Percentiles rank a stretch among this genome's conserved stretches.
phyloP scores from a whole-genome alignment of 2,113 vertebrate genomes.

The Sisor rabdophorus region DNA sequence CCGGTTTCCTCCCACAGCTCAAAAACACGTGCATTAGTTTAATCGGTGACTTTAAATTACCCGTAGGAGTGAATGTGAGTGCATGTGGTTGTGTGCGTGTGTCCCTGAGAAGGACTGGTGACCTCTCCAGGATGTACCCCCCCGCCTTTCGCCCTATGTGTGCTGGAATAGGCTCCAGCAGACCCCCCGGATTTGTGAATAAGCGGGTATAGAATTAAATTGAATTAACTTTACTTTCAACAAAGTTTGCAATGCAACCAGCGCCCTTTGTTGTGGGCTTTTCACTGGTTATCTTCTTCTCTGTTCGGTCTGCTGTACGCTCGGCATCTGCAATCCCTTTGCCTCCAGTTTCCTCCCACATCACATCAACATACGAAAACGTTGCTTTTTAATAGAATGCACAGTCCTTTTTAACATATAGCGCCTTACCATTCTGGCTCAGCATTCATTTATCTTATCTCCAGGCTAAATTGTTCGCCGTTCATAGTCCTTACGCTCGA shows the following conservation, averaged over 20 bases:
- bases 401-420: constrained; percentile 9
- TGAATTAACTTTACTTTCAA: too few relatives aligned
- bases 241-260: not conserved
- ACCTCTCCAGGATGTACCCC: too few relatives aligned
- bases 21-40: too few relatives aligned
- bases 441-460: constrained; percentile 9
- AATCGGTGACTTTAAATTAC: too few relatives aligned
- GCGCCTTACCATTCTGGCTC: not conserved
- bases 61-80: too few relatives aligned
- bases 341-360: not conserved
- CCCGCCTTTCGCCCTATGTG: too few relatives aligned
- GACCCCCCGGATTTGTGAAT: too few relatives aligned
- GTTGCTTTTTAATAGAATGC: constrained; percentile 15
- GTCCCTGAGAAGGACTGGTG: too few relatives aligned
- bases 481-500: constrained; percentile 1
- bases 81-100: too few relatives aligned
- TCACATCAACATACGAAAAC: constrained; percentile 20
- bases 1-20: too few relatives aligned
- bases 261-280: not conserved
- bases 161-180: too few relatives aligned
- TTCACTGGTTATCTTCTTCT: not conserved
- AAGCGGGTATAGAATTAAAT: too few relatives aligned
- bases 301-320: not conserved
- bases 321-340: constrained; percentile 1
- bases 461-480: not conserved